Evolutionary conservation across 2,888 invertebrate species (phyloP).

Genomic region (Linyphia triangularis): DNA sequence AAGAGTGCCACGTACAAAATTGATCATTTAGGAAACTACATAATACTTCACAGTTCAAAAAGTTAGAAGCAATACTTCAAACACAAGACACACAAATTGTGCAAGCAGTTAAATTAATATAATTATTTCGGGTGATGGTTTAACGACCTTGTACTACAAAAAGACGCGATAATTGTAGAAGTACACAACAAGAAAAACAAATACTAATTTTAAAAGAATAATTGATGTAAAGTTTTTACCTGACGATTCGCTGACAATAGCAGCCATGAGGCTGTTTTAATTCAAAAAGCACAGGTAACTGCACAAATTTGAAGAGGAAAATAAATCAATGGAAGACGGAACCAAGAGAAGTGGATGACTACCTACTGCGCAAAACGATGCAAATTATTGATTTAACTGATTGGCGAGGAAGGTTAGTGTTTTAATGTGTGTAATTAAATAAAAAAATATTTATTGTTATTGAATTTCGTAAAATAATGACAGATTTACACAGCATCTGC

Average conservation of each 20-base stretch:
- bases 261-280: constrained; percentile 31
- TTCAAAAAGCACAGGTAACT: background rate
- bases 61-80: too few relatives aligned
- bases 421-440: background rate
- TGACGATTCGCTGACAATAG: constrained; percentile 70
- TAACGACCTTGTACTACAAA: background rate
- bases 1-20: too few relatives aligned
- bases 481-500: constrained; percentile 3
- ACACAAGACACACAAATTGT: too few relatives aligned
- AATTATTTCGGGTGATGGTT: too few relatives aligned
- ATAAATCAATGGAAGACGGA: background rate
- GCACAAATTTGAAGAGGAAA: background rate
- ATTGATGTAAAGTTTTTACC: constrained; percentile 31
- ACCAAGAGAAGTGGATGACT: background rate
- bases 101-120: too few relatives aligned
- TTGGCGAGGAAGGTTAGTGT: background rate
- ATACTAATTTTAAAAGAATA: background rate
- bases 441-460: background rate
- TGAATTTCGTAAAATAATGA: constrained; percentile 5
- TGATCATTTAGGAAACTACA: too few relatives aligned
- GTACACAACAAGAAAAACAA: background rate
- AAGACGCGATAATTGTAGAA: background rate
- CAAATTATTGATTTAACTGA: background rate
- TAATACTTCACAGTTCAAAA: too few relatives aligned
- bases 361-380: background rate